Conservation (phyloP, 2,888 invertebrate genomes). For the Diarsia dahlii region DNA sequence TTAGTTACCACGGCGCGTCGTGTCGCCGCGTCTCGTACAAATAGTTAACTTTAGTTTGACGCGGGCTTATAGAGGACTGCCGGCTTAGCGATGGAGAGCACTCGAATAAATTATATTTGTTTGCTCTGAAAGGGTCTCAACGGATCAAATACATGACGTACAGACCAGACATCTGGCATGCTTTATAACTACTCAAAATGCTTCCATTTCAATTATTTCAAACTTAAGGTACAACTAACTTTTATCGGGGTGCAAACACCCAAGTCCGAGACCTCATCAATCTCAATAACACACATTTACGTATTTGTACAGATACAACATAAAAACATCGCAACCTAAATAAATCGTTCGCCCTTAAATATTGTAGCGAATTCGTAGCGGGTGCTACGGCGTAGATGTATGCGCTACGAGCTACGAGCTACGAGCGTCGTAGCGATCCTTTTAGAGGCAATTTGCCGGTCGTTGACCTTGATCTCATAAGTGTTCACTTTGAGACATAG, state of each 20-base stretch:
- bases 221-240: not conserved
- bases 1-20: not conserved
- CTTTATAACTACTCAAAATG: not conserved
- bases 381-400: conserved; percentile 59
- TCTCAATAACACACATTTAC: conserved; percentile 5
- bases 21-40: conserved; percentile 11
- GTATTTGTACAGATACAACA: not conserved
- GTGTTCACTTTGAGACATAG: conserved; percentile 37
- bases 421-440: conserved; percentile 54
- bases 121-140: conserved; percentile 22
- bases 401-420: conserved; percentile 55
- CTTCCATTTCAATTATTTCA: not conserved
- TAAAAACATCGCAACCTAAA: conserved; percentile 16
- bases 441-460: conserved; percentile 55
- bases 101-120: conserved; percentile 59
- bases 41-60: conserved; percentile 18
- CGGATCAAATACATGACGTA: conserved; percentile 12
- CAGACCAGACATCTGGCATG: not conserved
- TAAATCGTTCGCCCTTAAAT: conserved; percentile 57
- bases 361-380: conserved; percentile 56
- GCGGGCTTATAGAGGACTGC: conserved; percentile 30
- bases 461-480: conserved; percentile 58
- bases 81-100: conserved; percentile 24
- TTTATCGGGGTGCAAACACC: not conserved
- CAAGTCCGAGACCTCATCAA: not conserved